Conservation (phyloP, 2,113 vertebrate genomes). For the Gila orcuttii region DNA sequence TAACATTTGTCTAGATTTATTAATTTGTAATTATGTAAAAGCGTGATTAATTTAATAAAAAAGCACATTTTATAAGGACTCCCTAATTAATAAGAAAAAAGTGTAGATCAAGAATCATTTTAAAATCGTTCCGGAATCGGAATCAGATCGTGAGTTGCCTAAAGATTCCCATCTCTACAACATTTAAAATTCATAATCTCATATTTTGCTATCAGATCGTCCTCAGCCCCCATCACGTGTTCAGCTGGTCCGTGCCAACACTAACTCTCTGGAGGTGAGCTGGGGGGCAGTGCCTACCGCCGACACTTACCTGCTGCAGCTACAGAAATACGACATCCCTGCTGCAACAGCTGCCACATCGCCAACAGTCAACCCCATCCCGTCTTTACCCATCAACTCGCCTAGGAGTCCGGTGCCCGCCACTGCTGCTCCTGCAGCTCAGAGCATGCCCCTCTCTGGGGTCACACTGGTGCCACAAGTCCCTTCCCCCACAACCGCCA, state of each 20-base stretch:
- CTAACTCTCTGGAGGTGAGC: slow-evolving; percentile 86
- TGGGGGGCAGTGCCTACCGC: slow-evolving; percentile 86
- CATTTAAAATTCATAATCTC: not conserved
- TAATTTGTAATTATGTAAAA: too few species aligned
- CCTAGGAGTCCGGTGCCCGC: slow-evolving; percentile 78
- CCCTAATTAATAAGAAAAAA: too few species aligned
- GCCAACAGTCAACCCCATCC: slow-evolving; percentile 72
- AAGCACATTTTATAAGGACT: too few species aligned
- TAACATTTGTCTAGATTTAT: too few species aligned
- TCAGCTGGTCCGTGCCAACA: slow-evolving; percentile 87
- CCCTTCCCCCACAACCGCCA: slow-evolving; percentile 60
- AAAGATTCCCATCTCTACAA: too few species aligned
- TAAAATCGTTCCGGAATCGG: too few species aligned
- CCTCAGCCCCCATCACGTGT: slow-evolving; percentile 82
- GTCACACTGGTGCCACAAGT: slow-evolving; percentile 77
- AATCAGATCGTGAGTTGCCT: too few species aligned
- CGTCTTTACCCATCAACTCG: slow-evolving; percentile 76
- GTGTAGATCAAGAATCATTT: too few species aligned
- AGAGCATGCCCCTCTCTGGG: slow-evolving; percentile 73
- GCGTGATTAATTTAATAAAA: too few species aligned
- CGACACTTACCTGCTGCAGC: slow-evolving; percentile 85
- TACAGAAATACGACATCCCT: slow-evolving; percentile 88
- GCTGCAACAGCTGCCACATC: slow-evolving; percentile 73
- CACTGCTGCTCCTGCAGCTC: slow-evolving; percentile 67
- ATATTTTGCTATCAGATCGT: slow-evolving; percentile 71